phyloP scores from a whole-genome alignment of 2,797 vertebrate genomes.

The Crenuchus spilurus region DNA sequence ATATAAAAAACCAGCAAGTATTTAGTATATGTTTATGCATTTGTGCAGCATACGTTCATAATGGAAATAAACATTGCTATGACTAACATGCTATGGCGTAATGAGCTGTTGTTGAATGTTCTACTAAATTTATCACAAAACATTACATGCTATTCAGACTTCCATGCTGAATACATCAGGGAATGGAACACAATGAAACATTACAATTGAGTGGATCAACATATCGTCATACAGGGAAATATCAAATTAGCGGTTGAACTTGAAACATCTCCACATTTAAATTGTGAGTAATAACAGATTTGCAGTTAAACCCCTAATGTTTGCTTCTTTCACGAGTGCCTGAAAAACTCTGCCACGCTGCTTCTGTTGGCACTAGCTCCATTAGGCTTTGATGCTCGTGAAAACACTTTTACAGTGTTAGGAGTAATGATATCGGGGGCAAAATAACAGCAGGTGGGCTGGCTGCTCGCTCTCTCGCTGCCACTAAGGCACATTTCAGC shows the following conservation, averaged over 20 bases:
- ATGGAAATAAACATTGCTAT: neutral
- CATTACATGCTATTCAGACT: neutral
- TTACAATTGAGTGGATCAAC: neutral
- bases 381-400: slow-evolving; percentile 21
- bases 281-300: neutral
- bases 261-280: neutral
- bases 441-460: slow-evolving; percentile 28
- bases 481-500: neutral
- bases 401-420: slow-evolving; percentile 18
- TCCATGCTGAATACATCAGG: neutral
- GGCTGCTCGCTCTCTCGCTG: neutral
- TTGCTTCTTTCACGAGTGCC: neutral
- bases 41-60: neutral
- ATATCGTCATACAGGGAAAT: neutral
- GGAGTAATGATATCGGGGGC: neutral
- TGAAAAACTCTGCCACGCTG: neutral
- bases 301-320: neutral
- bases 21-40: neutral
- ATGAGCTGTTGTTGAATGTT: neutral
- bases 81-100: neutral
- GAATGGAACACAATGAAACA: neutral
- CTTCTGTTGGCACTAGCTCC: neutral
- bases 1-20: neutral
- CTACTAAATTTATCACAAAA: neutral
- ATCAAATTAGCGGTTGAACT: neutral